Conservation (phyloP, 1,140 invertebrate genomes). For the Anadara kagoshimensis region DNA sequence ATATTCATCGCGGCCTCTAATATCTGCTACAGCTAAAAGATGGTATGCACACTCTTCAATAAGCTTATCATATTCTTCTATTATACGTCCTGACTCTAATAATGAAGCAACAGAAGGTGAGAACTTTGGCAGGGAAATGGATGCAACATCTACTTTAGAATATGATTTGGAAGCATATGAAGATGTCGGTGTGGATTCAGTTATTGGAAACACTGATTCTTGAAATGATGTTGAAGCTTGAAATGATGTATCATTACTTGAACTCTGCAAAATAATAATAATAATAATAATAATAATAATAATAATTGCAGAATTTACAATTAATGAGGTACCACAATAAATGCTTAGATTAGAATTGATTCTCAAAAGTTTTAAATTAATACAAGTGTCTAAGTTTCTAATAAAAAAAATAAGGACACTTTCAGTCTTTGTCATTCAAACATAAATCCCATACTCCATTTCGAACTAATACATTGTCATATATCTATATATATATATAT, state of each 20-base stretch:
- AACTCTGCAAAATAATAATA: background rate
- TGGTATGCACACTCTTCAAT: slow-evolving; percentile 2
- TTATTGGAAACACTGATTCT: background rate
- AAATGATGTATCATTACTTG: background rate
- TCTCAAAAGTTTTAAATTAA: background rate
- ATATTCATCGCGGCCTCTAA: background rate
- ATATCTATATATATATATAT: no score
- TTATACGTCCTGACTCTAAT: background rate
- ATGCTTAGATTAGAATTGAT: background rate
- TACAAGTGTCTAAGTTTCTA: background rate
- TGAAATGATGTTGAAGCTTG: background rate
- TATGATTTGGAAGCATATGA: background rate
- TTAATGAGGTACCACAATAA: background rate
- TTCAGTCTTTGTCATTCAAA: slow-evolving; percentile 8
- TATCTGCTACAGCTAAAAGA: background rate
- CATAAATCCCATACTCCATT: slow-evolving; percentile 8
- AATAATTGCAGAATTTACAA: background rate
- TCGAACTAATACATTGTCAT: background rate
- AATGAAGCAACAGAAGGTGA: background rate
- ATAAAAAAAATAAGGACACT: background rate
- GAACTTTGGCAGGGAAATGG: background rate
- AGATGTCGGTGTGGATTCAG: background rate
- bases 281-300: no score
- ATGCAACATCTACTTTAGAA: background rate
- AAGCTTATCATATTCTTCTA: slow-evolving; percentile 13